phyloP scores from a whole-genome alignment of 53 echinoderm and acorn worm species.

The Stichopus horrens region DNA sequence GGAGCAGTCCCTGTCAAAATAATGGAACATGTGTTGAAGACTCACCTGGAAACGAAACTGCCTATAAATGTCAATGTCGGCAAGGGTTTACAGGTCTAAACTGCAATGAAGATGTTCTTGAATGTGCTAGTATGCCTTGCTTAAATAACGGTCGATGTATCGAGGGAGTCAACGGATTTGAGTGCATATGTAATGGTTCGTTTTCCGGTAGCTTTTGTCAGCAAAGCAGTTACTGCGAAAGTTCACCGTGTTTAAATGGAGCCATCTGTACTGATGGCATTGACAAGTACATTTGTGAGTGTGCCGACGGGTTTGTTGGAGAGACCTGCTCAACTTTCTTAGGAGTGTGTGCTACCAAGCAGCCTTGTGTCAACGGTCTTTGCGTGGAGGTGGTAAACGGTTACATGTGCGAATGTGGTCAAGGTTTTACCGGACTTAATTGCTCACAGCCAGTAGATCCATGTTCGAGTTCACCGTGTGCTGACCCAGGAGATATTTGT shows the following conservation, averaged over 20 bases:
- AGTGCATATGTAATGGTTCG: constrained; percentile 44
- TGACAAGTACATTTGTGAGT: not conserved
- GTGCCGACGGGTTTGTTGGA: constrained; percentile 15
- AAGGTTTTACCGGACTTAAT: not conserved
- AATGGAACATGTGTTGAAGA: constrained; percentile 54
- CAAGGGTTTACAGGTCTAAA: constrained; percentile 59
- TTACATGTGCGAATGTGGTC: constrained; percentile 20
- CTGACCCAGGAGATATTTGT: not conserved
- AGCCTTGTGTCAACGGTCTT: not conserved
- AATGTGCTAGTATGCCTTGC: constrained; percentile 67
- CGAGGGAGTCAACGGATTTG: constrained; percentile 25
- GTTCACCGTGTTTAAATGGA: constrained; percentile 45
- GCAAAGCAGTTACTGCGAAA: constrained; percentile 44
- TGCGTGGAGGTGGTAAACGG: constrained; percentile 19
- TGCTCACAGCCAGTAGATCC: constrained; percentile 16
- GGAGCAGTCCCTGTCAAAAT: constrained; percentile 57
- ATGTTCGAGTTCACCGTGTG: not conserved
- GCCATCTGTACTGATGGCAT: constrained; percentile 6
- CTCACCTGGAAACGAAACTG: constrained; percentile 9
- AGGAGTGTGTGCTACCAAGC: not conserved
- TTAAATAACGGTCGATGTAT: constrained; percentile 49
- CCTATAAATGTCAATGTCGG: constrained; percentile 57
- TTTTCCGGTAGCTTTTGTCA: constrained; percentile 48
- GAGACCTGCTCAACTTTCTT: not conserved
- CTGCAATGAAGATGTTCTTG: constrained; percentile 56